Conservation (phyloP, 2,888 invertebrate species). For the Parelbella ahira region DNA sequence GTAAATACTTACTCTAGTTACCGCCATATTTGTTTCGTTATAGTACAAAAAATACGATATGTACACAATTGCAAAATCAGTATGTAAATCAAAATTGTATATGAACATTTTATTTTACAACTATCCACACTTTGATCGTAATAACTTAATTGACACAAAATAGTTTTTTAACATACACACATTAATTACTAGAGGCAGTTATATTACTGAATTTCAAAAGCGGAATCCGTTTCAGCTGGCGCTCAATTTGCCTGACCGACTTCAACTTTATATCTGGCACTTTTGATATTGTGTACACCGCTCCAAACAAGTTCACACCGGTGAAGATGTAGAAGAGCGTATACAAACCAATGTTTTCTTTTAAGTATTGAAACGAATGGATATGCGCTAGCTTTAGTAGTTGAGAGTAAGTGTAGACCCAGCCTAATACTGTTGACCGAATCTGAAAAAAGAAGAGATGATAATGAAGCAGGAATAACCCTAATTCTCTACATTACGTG, state of each 20-base stretch:
- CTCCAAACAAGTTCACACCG: constrained; percentile 54
- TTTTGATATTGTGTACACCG: constrained; percentile 52
- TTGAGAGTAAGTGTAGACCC: constrained; percentile 51
- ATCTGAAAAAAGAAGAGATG: constrained; percentile 47
- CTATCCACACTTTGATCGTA: too few species aligned
- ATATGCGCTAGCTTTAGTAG: constrained; percentile 52
- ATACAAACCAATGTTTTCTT: constrained; percentile 56
- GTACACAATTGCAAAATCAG: too few species aligned
- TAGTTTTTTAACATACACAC: too few species aligned
- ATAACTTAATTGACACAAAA: too few species aligned
- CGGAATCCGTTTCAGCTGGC: constrained; percentile 53
- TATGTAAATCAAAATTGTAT: too few species aligned
- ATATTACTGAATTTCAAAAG: constrained; percentile 44
- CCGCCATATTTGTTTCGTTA: too few species aligned
- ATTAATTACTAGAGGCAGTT: too few species aligned
- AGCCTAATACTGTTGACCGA: constrained; percentile 47
- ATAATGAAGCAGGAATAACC: too few species aligned
- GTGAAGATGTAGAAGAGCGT: constrained; percentile 59
- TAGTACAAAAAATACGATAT: too few species aligned
- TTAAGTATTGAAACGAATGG: constrained; percentile 54
- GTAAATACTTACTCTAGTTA: too few species aligned
- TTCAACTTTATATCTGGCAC: constrained; percentile 50
- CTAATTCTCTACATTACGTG: too few species aligned
- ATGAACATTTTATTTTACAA: too few species aligned
- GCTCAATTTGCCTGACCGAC: constrained; percentile 54